Conservation (phyloP, 1,140 invertebrate genomes). For the Leguminivora glycinivorella region DNA sequence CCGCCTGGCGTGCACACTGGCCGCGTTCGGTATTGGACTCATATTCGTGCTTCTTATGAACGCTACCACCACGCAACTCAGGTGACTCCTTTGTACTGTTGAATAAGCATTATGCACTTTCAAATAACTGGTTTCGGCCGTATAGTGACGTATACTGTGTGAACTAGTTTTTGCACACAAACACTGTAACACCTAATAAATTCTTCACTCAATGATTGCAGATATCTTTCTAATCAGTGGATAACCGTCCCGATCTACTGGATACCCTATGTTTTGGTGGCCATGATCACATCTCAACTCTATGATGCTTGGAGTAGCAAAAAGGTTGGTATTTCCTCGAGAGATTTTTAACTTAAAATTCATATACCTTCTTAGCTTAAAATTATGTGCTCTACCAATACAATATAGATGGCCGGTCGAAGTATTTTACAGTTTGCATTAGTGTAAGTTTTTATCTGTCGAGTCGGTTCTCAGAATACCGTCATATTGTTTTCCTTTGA, state of each 20-base stretch:
- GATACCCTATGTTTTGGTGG: slow-evolving; percentile 51
- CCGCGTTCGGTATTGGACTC: slow-evolving; percentile 31
- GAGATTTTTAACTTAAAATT: too few species aligned
- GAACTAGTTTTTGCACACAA: not conserved
- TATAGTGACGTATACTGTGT: too few species aligned
- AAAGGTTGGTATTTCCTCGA: slow-evolving; percentile 43
- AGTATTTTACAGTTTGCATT: too few species aligned
- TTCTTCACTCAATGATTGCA: slow-evolving; percentile 32
- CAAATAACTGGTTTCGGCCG: too few species aligned
- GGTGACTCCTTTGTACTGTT: slow-evolving; percentile 36
- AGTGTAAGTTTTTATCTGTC: too few species aligned
- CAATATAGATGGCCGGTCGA: too few species aligned
- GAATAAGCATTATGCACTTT: too few species aligned
- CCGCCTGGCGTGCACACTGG: slow-evolving; percentile 34
- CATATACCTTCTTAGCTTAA: too few species aligned
- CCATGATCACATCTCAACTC: slow-evolving; percentile 41
- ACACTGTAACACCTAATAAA: not conserved
- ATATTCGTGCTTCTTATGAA: slow-evolving; percentile 41
- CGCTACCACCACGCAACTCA: slow-evolving; percentile 51
- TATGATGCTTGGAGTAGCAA: slow-evolving; percentile 55
- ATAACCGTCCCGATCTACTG: slow-evolving; percentile 60
- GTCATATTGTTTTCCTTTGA: too few species aligned
- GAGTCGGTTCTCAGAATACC: too few species aligned
- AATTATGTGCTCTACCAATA: too few species aligned
- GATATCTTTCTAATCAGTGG: slow-evolving; percentile 59